Evolutionary conservation across 2,888 invertebrate species (phyloP), one percentile per base, ranked within the genome.

Genomic region (Bugulina stolonifera): DNA sequence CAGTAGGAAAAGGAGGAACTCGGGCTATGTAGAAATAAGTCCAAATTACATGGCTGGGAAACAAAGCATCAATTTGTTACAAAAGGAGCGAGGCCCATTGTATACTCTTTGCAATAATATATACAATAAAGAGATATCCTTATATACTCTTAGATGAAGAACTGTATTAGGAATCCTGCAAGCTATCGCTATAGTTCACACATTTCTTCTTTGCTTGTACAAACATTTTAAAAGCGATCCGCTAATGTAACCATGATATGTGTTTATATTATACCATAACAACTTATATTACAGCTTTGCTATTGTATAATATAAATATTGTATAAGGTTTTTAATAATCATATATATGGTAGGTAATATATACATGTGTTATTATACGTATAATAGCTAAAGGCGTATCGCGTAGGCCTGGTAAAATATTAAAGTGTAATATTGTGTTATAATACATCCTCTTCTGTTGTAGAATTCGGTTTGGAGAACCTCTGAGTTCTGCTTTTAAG

Each of bases 401-500:
- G 18, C 18, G 18, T 43, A 43, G 18, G 5, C 10, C 10, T 43
- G 5, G 43, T 43, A 43, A 43, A 10, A 43, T 43, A 43, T 43
- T 10, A 18, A 10, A 43, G 18, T 10, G 10, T 43, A 18, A 43
- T 43, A 10, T 10, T 43, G 18, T 10, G 5, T 10, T 43, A 43
- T 43, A 43, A 18, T 43, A n/a, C 5, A 23, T n/a, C n/a, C 3
- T 3, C n/a, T 55, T 55, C 10, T 70, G 52, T 70, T 70, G 54
- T 79, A 88, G 89, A 89, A 93, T 96, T 71, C 95, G 94, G 86
- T 96, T 96, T 86, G 95, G 95, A 77, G 93, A 91, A 75, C 90
- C 93, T 70, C 87, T 96, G 76, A 91, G 92, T 79, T 93, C 93
- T 88, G 94, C 95, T 76, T 94, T 94, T 86, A 94, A 81, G 74